These are phyloP conservation scores for Meghimatium bilineatum DNA, from an alignment of 2,888 invertebrate genomes.

Conservation along the genomic window DNA sequence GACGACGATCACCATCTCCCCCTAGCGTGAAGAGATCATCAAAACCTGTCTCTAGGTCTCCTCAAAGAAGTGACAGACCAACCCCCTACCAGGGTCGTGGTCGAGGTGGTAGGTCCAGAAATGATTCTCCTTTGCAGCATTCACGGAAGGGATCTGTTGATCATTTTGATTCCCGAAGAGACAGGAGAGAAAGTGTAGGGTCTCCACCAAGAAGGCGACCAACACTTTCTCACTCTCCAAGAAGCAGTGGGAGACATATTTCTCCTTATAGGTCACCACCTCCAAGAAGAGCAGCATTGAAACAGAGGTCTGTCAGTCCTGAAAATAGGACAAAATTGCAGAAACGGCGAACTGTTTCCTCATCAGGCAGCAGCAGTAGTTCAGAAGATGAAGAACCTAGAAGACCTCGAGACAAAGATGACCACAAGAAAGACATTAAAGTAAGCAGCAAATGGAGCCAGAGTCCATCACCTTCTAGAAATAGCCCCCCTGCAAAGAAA, in stretches of 20 bases:
- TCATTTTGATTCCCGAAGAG: conserved; percentile 30
- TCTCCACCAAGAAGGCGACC: conserved; percentile 36
- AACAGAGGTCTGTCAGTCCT: conserved; percentile 15
- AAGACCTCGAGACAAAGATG: conserved; percentile 28
- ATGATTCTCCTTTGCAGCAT: conserved; percentile 6
- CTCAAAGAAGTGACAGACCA: conserved; percentile 35
- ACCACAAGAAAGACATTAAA: conserved; percentile 10
- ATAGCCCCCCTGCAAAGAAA: conserved; percentile 33
- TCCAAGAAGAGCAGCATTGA: not conserved
- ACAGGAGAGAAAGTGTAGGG: conserved; percentile 32
- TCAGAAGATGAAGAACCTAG: conserved; percentile 39
- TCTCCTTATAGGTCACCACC: conserved; percentile 23
- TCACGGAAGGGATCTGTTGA: conserved; percentile 28
- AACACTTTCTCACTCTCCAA: conserved; percentile 24
- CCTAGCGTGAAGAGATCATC: conserved; percentile 15
- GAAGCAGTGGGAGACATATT: conserved; percentile 30
- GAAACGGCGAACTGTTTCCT: conserved; percentile 20
- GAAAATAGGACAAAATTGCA: conserved; percentile 18
- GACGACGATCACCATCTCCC: conserved; percentile 45
- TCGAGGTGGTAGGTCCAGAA: conserved; percentile 10
- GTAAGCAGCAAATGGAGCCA: conserved; percentile 34
- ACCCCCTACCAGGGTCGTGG: not conserved
- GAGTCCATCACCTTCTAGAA: conserved; percentile 28
- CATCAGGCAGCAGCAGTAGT: conserved; percentile 44
- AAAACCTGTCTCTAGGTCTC: conserved; percentile 31